Evolutionary conservation across 2,113 vertebrate species (phyloP).

Genomic region (Anolis sagrei): DNA sequence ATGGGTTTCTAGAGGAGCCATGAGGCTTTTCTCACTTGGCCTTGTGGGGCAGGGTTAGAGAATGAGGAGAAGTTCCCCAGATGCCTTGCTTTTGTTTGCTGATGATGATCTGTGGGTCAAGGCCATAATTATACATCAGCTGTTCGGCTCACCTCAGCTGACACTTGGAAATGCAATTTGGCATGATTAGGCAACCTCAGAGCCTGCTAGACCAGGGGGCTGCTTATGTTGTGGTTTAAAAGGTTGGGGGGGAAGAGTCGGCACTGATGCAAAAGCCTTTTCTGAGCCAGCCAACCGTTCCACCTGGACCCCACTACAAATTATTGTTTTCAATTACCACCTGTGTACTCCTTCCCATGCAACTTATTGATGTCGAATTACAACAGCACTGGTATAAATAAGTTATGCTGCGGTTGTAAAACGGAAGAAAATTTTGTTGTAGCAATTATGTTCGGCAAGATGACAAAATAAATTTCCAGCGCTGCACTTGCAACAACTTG

Average conservation of each 20-base stretch:
- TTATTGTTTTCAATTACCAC: constrained; percentile 87
- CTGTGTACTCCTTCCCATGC: constrained; percentile 85
- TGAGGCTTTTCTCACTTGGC: background rate
- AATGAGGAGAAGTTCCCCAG: background rate
- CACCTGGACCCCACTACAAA: constrained; percentile 83
- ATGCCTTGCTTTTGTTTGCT: background rate
- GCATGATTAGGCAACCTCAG: background rate
- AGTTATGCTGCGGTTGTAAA: constrained; percentile 87
- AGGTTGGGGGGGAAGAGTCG: constrained; percentile 31
- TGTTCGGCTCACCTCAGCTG: background rate
- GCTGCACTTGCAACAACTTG: constrained; percentile 85
- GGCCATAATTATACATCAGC: background rate
- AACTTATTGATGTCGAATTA: constrained; percentile 89
- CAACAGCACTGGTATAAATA: constrained; percentile 85
- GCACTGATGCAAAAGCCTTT: constrained; percentile 50
- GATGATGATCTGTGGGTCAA: background rate
- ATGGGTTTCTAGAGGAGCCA: background rate
- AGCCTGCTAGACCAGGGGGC: background rate
- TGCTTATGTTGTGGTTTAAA: constrained; percentile 17
- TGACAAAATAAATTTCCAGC: constrained; percentile 89
- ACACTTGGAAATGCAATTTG: constrained; percentile 30
- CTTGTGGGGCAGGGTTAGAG: background rate
- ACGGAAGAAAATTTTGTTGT: constrained; percentile 87
- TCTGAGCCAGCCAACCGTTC: constrained; percentile 76
- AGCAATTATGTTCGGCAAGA: constrained; percentile 89